These are phyloP conservation scores for Gyps fulvus DNA, from an alignment of 2,113 vertebrate genomes.

Conservation along the genomic window DNA sequence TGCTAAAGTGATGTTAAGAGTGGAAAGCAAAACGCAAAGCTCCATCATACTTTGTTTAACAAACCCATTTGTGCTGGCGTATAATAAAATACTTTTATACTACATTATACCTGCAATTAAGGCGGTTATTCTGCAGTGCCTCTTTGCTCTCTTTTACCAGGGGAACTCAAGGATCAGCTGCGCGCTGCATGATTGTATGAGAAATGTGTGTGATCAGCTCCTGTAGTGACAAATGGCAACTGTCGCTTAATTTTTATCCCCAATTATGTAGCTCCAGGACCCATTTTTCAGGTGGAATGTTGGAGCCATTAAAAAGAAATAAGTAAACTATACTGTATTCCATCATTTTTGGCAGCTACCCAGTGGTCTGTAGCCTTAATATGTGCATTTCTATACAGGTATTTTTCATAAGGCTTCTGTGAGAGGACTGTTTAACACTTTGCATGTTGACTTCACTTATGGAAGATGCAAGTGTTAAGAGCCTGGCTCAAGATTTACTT, in stretches of 20 bases:
- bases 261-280: conserved; percentile 74
- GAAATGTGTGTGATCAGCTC: conserved; percentile 53
- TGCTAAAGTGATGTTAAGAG: fast-evolving
- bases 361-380: conserved; percentile 70
- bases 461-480: not conserved
- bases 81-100: fast-evolving
- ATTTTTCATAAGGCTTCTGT: conserved; percentile 56
- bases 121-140: not conserved
- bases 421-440: not conserved
- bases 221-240: conserved; percentile 74
- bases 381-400: conserved; percentile 56
- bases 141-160: not conserved
- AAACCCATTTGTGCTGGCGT: fast-evolving
- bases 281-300: conserved; percentile 79
- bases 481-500: too few relatives aligned
- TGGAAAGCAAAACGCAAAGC: not conserved
- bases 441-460: not conserved
- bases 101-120: fast-evolving
- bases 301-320: conserved; percentile 80
- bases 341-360: conserved; percentile 78
- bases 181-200: not conserved
- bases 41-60: fast-evolving
- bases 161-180: not conserved
- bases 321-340: conserved; percentile 75
- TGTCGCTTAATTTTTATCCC: conserved; percentile 79